These are phyloP conservation scores for Brachionus rotundiformis DNA, from an alignment of 1,140 invertebrate species.

Conservation along the genomic window DNA sequence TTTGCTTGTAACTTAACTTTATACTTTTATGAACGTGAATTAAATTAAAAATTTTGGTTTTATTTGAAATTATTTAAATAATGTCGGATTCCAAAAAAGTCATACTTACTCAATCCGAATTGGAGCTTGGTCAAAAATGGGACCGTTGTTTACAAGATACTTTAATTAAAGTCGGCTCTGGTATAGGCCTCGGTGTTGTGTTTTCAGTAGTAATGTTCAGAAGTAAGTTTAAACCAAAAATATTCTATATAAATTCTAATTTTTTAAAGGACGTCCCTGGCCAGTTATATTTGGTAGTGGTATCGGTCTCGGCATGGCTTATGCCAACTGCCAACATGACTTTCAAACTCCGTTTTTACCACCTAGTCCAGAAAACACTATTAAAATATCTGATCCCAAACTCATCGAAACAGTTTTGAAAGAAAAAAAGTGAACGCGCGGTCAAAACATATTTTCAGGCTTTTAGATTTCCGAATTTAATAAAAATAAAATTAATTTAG, in stretches of 20 bases:
- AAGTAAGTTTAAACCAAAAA: constrained; percentile 57
- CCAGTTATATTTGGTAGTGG: constrained; percentile 62
- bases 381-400: constrained; percentile 49
- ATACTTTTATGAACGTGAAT: constrained; percentile 28
- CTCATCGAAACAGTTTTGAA: constrained; percentile 40
- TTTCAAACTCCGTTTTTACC: constrained; percentile 55
- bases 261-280: constrained; percentile 59
- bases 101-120: constrained; percentile 62
- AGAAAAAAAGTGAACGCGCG: constrained; percentile 33
- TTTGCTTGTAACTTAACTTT: constrained; percentile 8
- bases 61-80: constrained; percentile 7
- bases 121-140: constrained; percentile 65
- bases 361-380: not conserved
- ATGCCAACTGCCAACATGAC: constrained; percentile 67
- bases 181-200: constrained; percentile 64
- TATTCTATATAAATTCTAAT: not conserved
- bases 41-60: constrained; percentile 11
- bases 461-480: constrained; percentile 29
- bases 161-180: constrained; percentile 65
- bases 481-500: constrained; percentile 1
- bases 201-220: constrained; percentile 66
- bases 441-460: not conserved
- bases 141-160: constrained; percentile 66
- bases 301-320: constrained; percentile 66
- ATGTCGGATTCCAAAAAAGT: constrained; percentile 41